Conservation (phyloP, 1,140 invertebrate genomes). For the Cataglyphis hispanica region DNA sequence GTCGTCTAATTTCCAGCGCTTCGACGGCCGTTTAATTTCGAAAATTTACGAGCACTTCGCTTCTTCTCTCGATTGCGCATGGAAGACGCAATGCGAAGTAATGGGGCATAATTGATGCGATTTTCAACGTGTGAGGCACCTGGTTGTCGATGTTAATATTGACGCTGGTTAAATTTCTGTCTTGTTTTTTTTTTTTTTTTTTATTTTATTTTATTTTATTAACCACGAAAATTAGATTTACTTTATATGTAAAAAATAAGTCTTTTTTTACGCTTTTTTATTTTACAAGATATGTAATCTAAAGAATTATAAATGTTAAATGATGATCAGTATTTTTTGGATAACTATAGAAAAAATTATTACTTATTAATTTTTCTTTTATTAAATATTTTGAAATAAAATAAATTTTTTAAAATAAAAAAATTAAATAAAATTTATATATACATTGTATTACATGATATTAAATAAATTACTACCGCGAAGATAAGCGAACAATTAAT, state of each 20-base stretch:
- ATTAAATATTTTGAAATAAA: too few species aligned
- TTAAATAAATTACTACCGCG: too few species aligned
- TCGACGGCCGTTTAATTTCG: conserved; percentile 71
- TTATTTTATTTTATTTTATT: too few species aligned
- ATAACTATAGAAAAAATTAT: too few species aligned
- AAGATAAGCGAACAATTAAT: too few species aligned
- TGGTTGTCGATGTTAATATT: not conserved
- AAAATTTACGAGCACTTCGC: conserved; percentile 60
- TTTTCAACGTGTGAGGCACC: conserved; percentile 8
- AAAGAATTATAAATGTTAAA: too few species aligned
- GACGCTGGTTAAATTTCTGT: not conserved
- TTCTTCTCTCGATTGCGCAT: conserved; percentile 36
- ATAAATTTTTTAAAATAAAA: too few species aligned
- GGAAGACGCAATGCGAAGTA: conserved; percentile 10
- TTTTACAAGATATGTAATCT: not conserved
- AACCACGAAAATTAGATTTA: not conserved
- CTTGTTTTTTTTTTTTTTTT: not conserved
- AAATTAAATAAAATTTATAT: too few species aligned
- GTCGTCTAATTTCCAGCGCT: conserved; percentile 70
- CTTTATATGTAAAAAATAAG: not conserved
- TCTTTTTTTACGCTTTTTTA: not conserved
- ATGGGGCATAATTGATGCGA: conserved; percentile 30
- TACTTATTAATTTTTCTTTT: too few species aligned
- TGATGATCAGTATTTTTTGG: too few species aligned
- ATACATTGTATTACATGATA: too few species aligned